Evolutionary conservation across 2,113 vertebrate species (phyloP).

Genomic region (Oncorhynchus tshawytscha): DNA sequence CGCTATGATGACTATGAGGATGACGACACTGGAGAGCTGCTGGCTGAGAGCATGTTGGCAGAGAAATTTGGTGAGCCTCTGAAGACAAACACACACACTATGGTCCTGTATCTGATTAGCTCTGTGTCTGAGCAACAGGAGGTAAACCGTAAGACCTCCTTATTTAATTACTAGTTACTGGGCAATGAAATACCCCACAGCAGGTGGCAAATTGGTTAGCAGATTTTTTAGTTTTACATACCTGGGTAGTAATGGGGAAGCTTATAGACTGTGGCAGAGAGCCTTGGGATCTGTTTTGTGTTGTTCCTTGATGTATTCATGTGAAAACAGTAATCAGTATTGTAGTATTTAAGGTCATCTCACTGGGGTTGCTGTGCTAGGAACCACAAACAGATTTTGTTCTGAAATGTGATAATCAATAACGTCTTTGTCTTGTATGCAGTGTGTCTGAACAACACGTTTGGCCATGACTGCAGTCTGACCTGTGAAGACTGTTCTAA

Average conservation of each 20-base stretch:
- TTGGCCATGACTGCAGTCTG: conserved; percentile 90
- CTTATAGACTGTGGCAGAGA: conserved; percentile 24
- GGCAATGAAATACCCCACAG: conserved; percentile 15
- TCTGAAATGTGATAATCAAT: background rate
- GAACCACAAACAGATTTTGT: too few relatives aligned
- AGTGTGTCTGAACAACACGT: conserved; percentile 90
- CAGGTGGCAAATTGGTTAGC: conserved; percentile 5
- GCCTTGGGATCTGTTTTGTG: conserved; percentile 20
- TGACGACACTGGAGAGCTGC: conserved; percentile 75
- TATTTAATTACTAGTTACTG: conserved; percentile 9
- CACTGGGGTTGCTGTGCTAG: background rate
- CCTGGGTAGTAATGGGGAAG: conserved; percentile 31
- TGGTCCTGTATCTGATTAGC: conserved; percentile 15
- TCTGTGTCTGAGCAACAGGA: conserved; percentile 1
- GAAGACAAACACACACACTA: conserved; percentile 32
- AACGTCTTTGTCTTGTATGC: conserved; percentile 1
- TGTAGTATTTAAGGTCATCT: background rate
- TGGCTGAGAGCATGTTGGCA: conserved; percentile 82
- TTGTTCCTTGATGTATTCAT: background rate
- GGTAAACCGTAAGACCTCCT: conserved; percentile 34
- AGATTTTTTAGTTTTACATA: background rate
- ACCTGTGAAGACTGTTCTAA: conserved; percentile 88
- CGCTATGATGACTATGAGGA: conserved; percentile 82
- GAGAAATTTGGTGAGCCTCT: conserved; percentile 84
- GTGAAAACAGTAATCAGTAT: background rate